A percentile compares a stretch with the other conserved stretches of the same genome.
phyloP scores from a whole-genome alignment of 2,888 invertebrate genomes.

The Anodontia alba region DNA sequence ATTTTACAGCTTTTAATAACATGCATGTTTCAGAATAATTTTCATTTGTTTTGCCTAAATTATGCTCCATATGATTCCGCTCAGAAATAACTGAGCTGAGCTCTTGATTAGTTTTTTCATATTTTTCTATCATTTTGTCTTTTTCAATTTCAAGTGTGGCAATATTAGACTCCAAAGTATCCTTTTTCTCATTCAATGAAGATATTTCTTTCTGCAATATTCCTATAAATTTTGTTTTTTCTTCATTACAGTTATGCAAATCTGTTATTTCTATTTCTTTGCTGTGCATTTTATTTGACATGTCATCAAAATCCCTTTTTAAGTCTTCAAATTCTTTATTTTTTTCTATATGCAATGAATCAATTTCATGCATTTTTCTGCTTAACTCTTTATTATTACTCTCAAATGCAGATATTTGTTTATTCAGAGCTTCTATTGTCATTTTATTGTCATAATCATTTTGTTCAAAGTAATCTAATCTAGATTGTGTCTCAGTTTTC shows the following conservation, averaged over 20 bases:
- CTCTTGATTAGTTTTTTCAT: not conserved
- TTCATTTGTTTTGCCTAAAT: not conserved
- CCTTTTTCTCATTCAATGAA: not conserved
- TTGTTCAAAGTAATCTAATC: slow-evolving; percentile 6
- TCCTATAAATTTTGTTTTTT: not conserved
- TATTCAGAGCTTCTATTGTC: slow-evolving; percentile 10
- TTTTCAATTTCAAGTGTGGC: slow-evolving; percentile 21
- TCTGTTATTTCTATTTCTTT: not conserved
- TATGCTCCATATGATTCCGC: not conserved
- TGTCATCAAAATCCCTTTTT: slow-evolving; percentile 3
- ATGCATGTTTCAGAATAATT: not conserved
- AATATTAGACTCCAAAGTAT: not conserved
- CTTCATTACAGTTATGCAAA: not conserved
- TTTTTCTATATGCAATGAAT: slow-evolving; percentile 13
- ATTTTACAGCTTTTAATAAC: slow-evolving; percentile 20
- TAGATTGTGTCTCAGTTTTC: not conserved
- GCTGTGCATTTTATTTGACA: not conserved
- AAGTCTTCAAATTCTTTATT: slow-evolving; percentile 13
- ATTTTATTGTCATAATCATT: not conserved
- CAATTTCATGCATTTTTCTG: not conserved
- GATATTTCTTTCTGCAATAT: not conserved
- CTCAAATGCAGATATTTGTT: not conserved
- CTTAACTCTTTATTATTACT: not conserved
- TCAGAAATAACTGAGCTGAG: not conserved
- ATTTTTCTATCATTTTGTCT: not conserved